Base-by-base conservation (phyloP, 2,888 invertebrate species). In the Drosophila phalerata region DNA sequence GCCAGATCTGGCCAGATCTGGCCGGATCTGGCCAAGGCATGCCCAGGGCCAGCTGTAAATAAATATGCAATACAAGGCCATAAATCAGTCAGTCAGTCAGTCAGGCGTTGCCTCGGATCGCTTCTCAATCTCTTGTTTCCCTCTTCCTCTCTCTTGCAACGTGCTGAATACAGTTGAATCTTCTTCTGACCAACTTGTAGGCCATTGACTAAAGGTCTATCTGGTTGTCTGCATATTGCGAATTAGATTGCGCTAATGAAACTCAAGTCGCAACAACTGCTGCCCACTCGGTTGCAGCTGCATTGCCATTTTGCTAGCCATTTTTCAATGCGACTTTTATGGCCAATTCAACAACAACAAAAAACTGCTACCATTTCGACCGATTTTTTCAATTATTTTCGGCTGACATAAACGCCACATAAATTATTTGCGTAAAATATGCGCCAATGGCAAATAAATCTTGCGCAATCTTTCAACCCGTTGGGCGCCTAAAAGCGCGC, bases 361-460 rank as follows among this genome's bases (percentile, higher is more conserved):
- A 64, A 61, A 51, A 47, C 40, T 45, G 65, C 57, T 42, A 53
- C 42, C 60, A 76, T 62, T 74, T 55, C 37, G n/a, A 52, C 30
- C 45, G 51, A 66, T 70, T 78, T 88, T 87, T 88, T 88, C 83
- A 89, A 85, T 85, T 85, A 85, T 89, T 89, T 82, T 76, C 40
- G 61, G 66, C 68, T 42, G 71, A 57, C 73, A 40, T 62, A 69
- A 75, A 79, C 79, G 88, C 67, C 83, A 73, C 88, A 89, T 91
- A 91, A 91, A 91, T 91, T 91, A 91, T 91, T 90, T 81, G 89
- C 90, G 84, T 84, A 89, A 91, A 89, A 90, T 90, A 89, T 86
- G 85, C 86, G 81, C 69, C 77, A 73, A 77, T 78, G 82, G 70
- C 73, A 82, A 88, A 91, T 91, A 91, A 91, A 91, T 91, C 91